A percentile compares a stretch with the other conserved stretches of the same genome.
Evolutionary conservation across 92 coral and sea anemone genomes (phyloP).

Genomic region (Zoanthus solanderi): DNA sequence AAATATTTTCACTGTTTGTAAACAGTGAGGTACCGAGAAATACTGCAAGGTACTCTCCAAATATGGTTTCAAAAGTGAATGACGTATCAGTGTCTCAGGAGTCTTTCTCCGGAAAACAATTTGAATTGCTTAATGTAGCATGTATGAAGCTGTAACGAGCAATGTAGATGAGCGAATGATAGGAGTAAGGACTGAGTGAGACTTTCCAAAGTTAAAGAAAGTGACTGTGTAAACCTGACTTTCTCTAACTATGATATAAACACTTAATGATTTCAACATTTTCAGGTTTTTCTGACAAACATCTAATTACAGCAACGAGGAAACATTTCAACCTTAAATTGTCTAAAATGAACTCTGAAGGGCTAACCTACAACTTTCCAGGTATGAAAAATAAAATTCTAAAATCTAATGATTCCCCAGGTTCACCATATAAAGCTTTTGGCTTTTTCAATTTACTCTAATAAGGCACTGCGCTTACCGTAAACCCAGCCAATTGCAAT

Average conservation of each 20-base stretch:
- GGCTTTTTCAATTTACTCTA: neutral
- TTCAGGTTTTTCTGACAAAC: too few species aligned
- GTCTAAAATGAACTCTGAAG: neutral
- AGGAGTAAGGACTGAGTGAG: neutral
- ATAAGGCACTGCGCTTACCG: conserved; percentile 56
- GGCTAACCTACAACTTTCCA: too few species aligned
- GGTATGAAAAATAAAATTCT: too few species aligned
- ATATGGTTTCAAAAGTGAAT: too few species aligned
- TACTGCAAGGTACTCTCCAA: too few species aligned
- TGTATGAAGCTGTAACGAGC: neutral
- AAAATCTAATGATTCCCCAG: too few species aligned
- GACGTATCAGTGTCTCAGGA: too few species aligned
- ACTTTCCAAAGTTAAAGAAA: neutral
- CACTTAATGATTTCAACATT: neutral
- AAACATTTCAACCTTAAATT: neutral
- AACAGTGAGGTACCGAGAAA: too few species aligned
- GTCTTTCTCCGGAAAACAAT: neutral
- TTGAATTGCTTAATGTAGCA: neutral
- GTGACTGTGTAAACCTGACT: neutral
- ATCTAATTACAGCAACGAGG: neutral
- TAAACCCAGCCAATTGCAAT: conserved; percentile 90
- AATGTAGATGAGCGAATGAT: neutral
- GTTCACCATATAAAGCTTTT: too few species aligned
- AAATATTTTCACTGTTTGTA: too few species aligned
- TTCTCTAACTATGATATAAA: neutral